Percentiles rank a stretch among this genome's conserved stretches.
phyloP scores from a whole-genome alignment of 1,140 invertebrate genomes.

The Drosophila aff. region DNA sequence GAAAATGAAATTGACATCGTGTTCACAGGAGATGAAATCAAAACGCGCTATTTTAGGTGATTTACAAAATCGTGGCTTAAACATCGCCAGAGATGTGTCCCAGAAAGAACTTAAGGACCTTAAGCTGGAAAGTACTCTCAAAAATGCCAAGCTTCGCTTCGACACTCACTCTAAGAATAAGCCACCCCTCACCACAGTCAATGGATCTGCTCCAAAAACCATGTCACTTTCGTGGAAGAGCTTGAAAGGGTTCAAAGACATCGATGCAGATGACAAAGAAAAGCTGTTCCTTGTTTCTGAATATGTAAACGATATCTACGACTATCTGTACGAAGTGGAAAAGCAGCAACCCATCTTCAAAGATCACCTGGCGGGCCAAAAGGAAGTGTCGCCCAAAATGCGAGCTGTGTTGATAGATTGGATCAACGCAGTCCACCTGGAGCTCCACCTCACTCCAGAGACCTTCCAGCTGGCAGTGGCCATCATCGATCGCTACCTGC shows the following conservation, averaged over 20 bases:
- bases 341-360: slow-evolving; percentile 86
- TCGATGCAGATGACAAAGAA: slow-evolving; percentile 90
- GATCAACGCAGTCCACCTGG: slow-evolving; percentile 95
- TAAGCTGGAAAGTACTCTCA: background rate
- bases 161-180: background rate
- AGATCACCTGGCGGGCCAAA: slow-evolving; percentile 88
- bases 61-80: background rate
- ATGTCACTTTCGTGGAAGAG: background rate
- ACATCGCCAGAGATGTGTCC: background rate
- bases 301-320: slow-evolving; percentile 93
- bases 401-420: slow-evolving; percentile 95
- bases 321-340: slow-evolving; percentile 90
- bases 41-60: background rate
- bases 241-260: slow-evolving; percentile 86
- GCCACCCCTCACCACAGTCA: background rate
- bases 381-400: slow-evolving; percentile 91
- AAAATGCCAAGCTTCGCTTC: background rate
- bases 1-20: background rate
- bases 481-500: slow-evolving; percentile 96
- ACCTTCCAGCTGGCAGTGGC: slow-evolving; percentile 95
- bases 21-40: background rate
- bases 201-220: background rate
- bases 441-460: slow-evolving; percentile 94
- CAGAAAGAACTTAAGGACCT: background rate
- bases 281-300: slow-evolving; percentile 91